Evolutionary conservation across 2,113 vertebrate species (phyloP).

Genomic region (Cheilinus undulatus): DNA sequence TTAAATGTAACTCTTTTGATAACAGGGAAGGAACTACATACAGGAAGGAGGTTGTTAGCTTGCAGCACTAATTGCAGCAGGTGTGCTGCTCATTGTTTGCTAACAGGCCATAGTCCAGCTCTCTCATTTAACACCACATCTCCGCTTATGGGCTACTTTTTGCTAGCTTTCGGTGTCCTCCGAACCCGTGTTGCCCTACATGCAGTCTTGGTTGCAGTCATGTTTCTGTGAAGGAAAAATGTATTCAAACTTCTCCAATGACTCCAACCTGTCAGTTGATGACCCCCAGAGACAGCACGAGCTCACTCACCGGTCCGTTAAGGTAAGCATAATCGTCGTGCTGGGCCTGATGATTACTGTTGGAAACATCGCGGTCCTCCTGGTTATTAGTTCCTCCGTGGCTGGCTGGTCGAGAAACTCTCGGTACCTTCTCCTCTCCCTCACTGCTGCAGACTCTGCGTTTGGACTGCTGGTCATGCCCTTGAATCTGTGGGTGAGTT

Average conservation of each 20-base stretch:
- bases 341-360: constrained; percentile 85
- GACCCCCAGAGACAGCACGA: constrained; percentile 63
- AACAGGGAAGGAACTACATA: not conserved
- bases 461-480: constrained; percentile 88
- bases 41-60: not conserved
- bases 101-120: constrained; percentile 3
- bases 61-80: constrained; percentile 68
- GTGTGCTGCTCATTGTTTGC: constrained; percentile 59
- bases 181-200: not conserved
- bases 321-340: constrained; percentile 80
- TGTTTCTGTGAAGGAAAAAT: constrained; percentile 60
- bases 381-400: constrained; percentile 86
- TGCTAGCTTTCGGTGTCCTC: not conserved
- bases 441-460: constrained; percentile 86
- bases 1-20: too few species aligned
- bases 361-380: constrained; percentile 85
- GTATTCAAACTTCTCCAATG: constrained; percentile 68
- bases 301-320: constrained; percentile 76
- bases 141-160: not conserved
- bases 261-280: constrained; percentile 50
- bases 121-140: not conserved
- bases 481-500: constrained; percentile 85
- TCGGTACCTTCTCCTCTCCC: constrained; percentile 85
- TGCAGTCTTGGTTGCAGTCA: constrained; percentile 15
- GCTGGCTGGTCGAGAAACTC: constrained; percentile 88